These are phyloP conservation scores for Chaenocephalus aceratus DNA, from an alignment of 2,113 vertebrate species.

Conservation along the genomic window DNA sequence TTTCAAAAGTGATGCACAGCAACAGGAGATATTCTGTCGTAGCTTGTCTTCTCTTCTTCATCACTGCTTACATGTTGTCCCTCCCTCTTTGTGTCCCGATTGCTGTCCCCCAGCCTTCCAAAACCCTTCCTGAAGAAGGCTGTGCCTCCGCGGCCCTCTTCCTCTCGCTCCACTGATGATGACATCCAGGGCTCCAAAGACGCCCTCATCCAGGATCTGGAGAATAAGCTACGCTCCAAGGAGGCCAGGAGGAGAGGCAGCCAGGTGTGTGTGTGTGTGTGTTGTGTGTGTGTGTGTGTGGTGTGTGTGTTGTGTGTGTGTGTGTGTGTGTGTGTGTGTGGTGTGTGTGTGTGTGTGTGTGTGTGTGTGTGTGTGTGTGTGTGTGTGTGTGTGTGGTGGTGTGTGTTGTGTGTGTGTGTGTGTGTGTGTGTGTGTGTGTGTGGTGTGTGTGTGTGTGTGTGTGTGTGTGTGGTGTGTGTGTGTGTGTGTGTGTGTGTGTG, in stretches of 20 bases:
- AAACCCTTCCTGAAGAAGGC: constrained; percentile 89
- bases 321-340: too few relatives aligned
- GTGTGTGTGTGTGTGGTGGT: too few relatives aligned
- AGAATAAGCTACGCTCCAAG: constrained; percentile 93
- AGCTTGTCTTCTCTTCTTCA: neutral
- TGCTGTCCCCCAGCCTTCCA: constrained; percentile 79
- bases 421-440: too few relatives aligned
- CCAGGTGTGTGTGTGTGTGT: constrained; percentile 89
- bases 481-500: too few relatives aligned
- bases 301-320: too few relatives aligned
- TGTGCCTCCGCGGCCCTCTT: constrained; percentile 80
- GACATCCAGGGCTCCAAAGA: constrained; percentile 97
- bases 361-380: too few relatives aligned
- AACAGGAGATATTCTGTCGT: neutral
- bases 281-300: too few relatives aligned
- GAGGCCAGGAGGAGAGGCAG: constrained; percentile 89
- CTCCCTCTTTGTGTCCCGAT: neutral
- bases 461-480: too few relatives aligned
- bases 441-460: too few relatives aligned
- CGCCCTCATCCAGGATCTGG: constrained; percentile 95
- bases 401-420: too few relatives aligned
- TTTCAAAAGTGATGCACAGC: neutral
- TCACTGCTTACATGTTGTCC: neutral
- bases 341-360: too few relatives aligned
- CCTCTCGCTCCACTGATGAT: constrained; percentile 89